Evolutionary conservation across 2,888 invertebrate genomes (phyloP), one percentile per base, ranked within the genome.

Genomic region (Cosmia pyralina): DNA sequence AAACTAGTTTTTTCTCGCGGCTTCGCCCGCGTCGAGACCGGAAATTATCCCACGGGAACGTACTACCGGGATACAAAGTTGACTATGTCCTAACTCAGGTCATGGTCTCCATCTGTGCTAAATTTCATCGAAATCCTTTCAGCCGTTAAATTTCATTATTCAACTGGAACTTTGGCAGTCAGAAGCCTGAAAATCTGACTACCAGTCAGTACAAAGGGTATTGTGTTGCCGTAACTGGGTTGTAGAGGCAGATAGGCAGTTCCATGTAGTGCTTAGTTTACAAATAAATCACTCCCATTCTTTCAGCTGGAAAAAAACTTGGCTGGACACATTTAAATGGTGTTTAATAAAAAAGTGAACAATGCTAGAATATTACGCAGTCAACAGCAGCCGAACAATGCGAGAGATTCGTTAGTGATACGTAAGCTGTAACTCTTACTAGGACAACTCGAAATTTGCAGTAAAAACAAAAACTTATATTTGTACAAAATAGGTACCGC

Each of bases 381-480:
- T 72, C 85, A 82, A 83, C 86, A 83, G 79, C 69, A 79, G 64
- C 60, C 55, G 85, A 90, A 90, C 90, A 90, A 90, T 90, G 82
- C 85, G 73, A n/a, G 78, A 88, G 86, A 88, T 89, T 89, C 87
- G 89, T 89, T 87, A 88, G 84, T 85, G 87, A 89, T 89, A 28
- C 86, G 81, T 81, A 86, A 89, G 79, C 83, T 81, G 68, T 63
- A 74, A 58, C 66, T 57, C n/a, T 10, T 87, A 90, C 86, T 71
- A 83, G 0, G 7, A 10, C 28, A 81, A 84, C 79, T 83, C 80
- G 78, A 76, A 64, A 7, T 7, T 28, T 19, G 19, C 6, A 41
- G 6, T 19, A 55, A 55, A 22, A 22, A 38, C n/a, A 19, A 46
- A 13, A 28, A 13, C 28, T 19, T 28, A 7, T 4, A 28, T 28